phyloP scores from a whole-genome alignment of 2,113 vertebrate genomes.

The Sisor rabdophorus region DNA sequence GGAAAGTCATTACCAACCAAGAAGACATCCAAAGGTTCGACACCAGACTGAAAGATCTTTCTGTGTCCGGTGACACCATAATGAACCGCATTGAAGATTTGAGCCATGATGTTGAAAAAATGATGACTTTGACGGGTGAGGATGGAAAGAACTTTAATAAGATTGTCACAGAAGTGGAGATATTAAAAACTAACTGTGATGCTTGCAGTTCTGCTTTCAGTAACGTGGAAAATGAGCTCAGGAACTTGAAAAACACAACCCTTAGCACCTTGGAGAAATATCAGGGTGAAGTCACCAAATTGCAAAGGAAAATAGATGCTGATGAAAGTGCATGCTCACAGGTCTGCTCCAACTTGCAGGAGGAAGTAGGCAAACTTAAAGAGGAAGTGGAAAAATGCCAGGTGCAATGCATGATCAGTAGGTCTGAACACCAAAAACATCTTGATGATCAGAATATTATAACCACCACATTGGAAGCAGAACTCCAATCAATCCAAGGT shows the following conservation, averaged over 20 bases:
- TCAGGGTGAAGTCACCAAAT: constrained; percentile 59
- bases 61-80: constrained; percentile 69
- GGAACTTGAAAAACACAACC: constrained; percentile 68
- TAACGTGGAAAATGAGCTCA: constrained; percentile 61
- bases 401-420: constrained; percentile 48
- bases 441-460: constrained; percentile 77
- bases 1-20: constrained; percentile 69
- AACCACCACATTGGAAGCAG: constrained; percentile 64
- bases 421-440: constrained; percentile 61
- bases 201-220: constrained; percentile 59
- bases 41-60: constrained; percentile 69
- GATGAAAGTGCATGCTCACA: constrained; percentile 68
- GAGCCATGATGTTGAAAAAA: constrained; percentile 58
- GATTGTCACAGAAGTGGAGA: constrained; percentile 61
- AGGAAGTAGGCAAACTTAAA: constrained; percentile 74
- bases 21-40: constrained; percentile 70
- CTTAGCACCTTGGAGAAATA: constrained; percentile 58
- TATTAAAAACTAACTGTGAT: constrained; percentile 61
- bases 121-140: constrained; percentile 58
- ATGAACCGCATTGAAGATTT: constrained; percentile 66
- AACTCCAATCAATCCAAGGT: constrained; percentile 77
- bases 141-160: constrained; percentile 63
- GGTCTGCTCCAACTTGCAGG: constrained; percentile 75
- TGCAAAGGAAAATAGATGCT: constrained; percentile 60
- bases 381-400: constrained; percentile 75